A percentile compares a stretch with the other conserved stretches of the same genome.
phyloP scores from a whole-genome alignment of 2,113 vertebrate genomes.

The Prietella phreatophila region DNA sequence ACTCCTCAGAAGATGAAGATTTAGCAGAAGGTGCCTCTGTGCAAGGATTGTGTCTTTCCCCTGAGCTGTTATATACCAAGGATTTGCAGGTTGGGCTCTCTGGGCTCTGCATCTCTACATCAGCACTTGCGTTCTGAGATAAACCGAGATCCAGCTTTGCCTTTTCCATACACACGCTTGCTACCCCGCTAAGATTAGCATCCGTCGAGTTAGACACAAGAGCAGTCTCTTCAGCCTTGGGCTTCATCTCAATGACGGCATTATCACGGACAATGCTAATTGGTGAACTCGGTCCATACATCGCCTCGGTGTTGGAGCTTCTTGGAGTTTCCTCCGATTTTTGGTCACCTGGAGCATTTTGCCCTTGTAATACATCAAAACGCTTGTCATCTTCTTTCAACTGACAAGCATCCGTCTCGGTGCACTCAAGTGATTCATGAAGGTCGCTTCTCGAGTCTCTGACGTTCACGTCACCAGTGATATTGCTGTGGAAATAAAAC shows the following conservation, averaged over 20 bases:
- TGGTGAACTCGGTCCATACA: conserved; percentile 29
- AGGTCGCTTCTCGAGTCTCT: conserved; percentile 34
- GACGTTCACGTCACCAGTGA: conserved; percentile 44
- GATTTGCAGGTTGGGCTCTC: conserved; percentile 61
- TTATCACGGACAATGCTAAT: conserved; percentile 19
- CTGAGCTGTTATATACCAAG: conserved; percentile 16
- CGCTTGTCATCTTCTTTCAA: conserved; percentile 33
- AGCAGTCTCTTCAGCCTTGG: conserved; percentile 59
- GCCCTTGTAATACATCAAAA: conserved; percentile 21
- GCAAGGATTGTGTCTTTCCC: conserved; percentile 27
- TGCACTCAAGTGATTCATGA: not conserved
- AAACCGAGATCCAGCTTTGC: conserved; percentile 52
- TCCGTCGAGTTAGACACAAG: conserved; percentile 58
- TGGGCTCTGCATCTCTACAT: conserved; percentile 72
- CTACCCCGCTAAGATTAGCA: conserved; percentile 50
- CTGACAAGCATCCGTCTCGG: conserved; percentile 23
- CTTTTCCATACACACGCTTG: conserved; percentile 40
- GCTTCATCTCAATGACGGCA: conserved; percentile 31
- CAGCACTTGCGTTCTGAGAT: conserved; percentile 55
- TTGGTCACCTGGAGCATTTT: conserved; percentile 37
- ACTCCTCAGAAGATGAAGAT: conserved; percentile 16
- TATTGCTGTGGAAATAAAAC: conserved; percentile 46
- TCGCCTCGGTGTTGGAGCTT: conserved; percentile 40
- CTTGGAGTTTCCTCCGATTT: conserved; percentile 31
- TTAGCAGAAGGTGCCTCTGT: conserved; percentile 20